Evolutionary conservation across 2,113 vertebrate species (phyloP).

Genomic region (Hippocampus zosterae): DNA sequence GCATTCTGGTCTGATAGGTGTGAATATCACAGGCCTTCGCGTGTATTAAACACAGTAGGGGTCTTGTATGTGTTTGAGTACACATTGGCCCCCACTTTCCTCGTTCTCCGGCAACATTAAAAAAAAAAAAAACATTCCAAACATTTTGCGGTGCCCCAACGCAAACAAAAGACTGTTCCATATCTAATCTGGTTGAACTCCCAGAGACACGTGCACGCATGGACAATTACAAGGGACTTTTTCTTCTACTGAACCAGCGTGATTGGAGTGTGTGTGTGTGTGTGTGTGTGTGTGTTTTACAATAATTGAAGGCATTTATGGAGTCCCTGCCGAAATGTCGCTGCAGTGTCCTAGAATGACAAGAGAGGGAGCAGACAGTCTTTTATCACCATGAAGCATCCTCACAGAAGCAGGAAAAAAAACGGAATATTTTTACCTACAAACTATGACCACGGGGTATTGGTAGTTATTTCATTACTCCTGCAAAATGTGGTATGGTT

Average conservation of each 20-base stretch:
- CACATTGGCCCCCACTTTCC: constrained; percentile 2
- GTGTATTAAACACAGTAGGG: constrained; percentile 43
- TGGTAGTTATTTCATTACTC: constrained; percentile 4
- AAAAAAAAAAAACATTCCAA: constrained; percentile 10
- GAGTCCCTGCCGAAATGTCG: constrained; percentile 41
- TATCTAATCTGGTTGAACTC: constrained; percentile 72
- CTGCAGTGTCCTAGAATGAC: constrained; percentile 43
- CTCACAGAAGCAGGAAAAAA: constrained; percentile 27
- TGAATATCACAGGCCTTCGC: constrained; percentile 50
- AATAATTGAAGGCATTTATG: constrained; percentile 54
- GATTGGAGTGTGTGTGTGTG: constrained; percentile 20
- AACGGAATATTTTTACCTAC: constrained; percentile 23
- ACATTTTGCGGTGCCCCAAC: not conserved
- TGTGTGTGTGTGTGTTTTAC: constrained; percentile 19
- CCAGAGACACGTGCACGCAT: constrained; percentile 61
- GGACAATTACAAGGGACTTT: constrained; percentile 54
- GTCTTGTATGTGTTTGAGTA: constrained; percentile 19
- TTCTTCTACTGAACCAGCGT: constrained; percentile 48
- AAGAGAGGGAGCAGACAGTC: constrained; percentile 49
- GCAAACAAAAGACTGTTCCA: constrained; percentile 34
- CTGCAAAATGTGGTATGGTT: not conserved
- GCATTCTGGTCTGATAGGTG: constrained; percentile 55
- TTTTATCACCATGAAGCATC: constrained; percentile 32
- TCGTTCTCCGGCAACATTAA: not conserved
- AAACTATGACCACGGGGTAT: not conserved